Percentiles rank a stretch among this genome's conserved stretches.
Evolutionary conservation across 1,140 invertebrate genomes (phyloP).

Genomic region (Homarus americanus): DNA sequence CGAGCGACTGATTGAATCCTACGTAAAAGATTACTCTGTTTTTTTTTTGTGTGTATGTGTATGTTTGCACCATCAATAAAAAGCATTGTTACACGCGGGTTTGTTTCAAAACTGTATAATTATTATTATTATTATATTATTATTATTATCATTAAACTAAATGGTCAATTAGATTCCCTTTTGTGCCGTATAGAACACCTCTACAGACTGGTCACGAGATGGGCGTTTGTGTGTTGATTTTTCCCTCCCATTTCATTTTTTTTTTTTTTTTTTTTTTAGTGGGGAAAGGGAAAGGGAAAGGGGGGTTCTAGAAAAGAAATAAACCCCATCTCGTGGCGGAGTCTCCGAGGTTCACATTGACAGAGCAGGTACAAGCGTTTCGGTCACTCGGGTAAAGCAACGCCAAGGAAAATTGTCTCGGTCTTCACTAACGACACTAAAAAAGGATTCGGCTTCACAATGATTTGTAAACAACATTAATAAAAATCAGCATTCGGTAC

Average conservation of each 20-base stretch:
- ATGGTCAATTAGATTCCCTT: conserved; percentile 42
- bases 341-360: conserved; percentile 37
- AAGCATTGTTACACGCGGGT: conserved; percentile 67
- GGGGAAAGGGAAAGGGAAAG: too few species aligned
- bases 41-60: conserved; percentile 39
- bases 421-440: conserved; percentile 60
- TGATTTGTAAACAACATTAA: conserved; percentile 71
- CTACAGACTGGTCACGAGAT: neutral
- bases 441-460: conserved; percentile 67
- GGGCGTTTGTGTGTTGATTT: neutral
- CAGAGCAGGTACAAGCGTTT: conserved; percentile 65
- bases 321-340: neutral
- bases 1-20: conserved; percentile 63
- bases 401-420: conserved; percentile 49
- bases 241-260: neutral
- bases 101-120: too few species aligned
- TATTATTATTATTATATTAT: conserved; percentile 8
- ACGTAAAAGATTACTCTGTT: conserved; percentile 25
- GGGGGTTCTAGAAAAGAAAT: too few species aligned
- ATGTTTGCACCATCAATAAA: conserved; percentile 67
- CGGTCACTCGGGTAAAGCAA: conserved; percentile 49
- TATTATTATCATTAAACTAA: conserved; percentile 19
- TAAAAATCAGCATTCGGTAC: conserved; percentile 70
- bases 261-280: neutral
- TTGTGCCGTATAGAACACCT: conserved; percentile 30